Conservation (phyloP, 2,797 vertebrate genomes). For the Phrynocephalus vlangalii region DNA sequence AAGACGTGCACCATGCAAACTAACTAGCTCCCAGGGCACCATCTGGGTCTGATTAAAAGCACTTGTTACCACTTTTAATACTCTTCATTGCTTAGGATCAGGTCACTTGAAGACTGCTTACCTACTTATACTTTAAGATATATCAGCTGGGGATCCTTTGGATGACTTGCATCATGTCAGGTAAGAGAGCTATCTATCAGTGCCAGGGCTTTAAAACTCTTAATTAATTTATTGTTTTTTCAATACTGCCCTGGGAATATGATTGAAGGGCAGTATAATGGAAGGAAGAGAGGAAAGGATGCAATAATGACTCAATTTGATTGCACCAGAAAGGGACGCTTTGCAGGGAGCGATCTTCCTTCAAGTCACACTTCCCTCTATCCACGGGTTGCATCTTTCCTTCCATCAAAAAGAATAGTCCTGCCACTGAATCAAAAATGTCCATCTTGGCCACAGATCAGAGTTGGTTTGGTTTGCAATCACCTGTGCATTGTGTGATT, state of each 20-base stretch:
- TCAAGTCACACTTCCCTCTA: too few species aligned
- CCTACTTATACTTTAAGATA: neutral
- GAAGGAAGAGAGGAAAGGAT: neutral
- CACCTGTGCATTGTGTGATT: too few species aligned
- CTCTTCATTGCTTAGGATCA: neutral
- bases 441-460: too few species aligned
- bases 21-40: neutral
- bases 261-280: neutral
- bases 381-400: too few species aligned
- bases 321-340: too few species aligned
- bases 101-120: neutral
- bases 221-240: neutral
- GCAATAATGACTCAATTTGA: too few species aligned
- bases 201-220: neutral
- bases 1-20: neutral
- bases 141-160: neutral
- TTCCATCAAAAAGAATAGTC: too few species aligned
- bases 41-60: neutral
- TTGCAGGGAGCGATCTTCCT: too few species aligned
- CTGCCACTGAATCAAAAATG: too few species aligned
- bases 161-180: neutral
- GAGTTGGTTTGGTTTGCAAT: too few species aligned
- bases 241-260: neutral
- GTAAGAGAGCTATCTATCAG: neutral
- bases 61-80: neutral